Percentiles rank a stretch among this genome's conserved stretches.
Evolutionary conservation across 2,113 vertebrate genomes (phyloP).

Genomic region (Ameiurus melas): DNA sequence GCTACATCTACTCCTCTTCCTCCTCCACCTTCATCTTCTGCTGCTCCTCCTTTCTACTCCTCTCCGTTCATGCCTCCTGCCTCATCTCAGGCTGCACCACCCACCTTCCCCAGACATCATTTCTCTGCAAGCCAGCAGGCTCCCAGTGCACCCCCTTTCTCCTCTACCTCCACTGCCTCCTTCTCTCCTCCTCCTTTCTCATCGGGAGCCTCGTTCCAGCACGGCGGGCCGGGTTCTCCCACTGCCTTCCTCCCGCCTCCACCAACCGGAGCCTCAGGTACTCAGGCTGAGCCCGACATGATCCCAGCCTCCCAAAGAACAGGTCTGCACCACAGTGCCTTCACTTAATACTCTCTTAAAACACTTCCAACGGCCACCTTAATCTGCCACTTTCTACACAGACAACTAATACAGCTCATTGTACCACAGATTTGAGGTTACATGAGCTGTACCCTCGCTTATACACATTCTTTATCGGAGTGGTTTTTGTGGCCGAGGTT

Average conservation of each 20-base stretch:
- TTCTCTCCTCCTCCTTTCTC: slow-evolving; percentile 68
- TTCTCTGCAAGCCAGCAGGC: slow-evolving; percentile 61
- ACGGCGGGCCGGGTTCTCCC: slow-evolving; percentile 89
- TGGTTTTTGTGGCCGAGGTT: background rate
- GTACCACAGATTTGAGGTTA: background rate
- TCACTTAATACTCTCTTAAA: background rate
- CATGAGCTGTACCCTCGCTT: background rate
- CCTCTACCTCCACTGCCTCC: slow-evolving; percentile 62
- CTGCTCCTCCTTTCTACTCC: slow-evolving; percentile 64
- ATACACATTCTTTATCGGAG: background rate
- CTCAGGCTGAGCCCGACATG: slow-evolving; percentile 77
- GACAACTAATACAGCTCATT: background rate
- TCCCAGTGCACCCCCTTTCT: slow-evolving; percentile 63
- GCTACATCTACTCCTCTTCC: slow-evolving; percentile 68
- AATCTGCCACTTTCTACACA: background rate
- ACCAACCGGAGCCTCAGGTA: slow-evolving; percentile 89
- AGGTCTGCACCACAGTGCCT: slow-evolving; percentile 81
- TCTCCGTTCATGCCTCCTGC: slow-evolving; percentile 73
- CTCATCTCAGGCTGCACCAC: slow-evolving; percentile 62
- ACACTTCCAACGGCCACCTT: slow-evolving; percentile 20
- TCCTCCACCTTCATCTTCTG: slow-evolving; percentile 67
- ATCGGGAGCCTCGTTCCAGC: slow-evolving; percentile 85
- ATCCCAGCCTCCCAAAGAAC: slow-evolving; percentile 85
- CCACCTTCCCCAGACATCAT: slow-evolving; percentile 63
- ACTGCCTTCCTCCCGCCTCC: slow-evolving; percentile 78